Conservation (phyloP, 2,888 invertebrate species). For the Nymphalis polychloros region DNA sequence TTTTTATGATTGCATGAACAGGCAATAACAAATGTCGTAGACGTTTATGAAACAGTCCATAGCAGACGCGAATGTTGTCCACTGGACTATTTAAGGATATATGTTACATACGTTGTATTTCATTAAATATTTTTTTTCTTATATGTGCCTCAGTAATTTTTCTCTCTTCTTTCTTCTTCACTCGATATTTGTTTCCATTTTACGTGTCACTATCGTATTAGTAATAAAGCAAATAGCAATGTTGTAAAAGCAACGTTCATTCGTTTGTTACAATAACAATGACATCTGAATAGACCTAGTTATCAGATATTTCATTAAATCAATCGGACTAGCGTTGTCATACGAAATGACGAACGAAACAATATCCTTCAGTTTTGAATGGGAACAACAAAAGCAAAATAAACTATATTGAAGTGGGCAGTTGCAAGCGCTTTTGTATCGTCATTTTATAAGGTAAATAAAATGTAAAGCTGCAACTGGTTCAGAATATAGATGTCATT, state of each 20-base stretch:
- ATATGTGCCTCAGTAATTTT: too few species aligned
- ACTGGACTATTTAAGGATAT: background rate
- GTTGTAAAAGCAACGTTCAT: background rate
- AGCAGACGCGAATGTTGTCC: background rate
- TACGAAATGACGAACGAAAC: background rate
- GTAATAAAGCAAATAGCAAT: background rate
- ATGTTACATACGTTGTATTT: background rate
- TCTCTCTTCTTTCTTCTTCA: too few species aligned
- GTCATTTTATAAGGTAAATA: too few species aligned
- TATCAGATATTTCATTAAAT: background rate
- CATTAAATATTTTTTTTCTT: background rate
- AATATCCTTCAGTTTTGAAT: background rate
- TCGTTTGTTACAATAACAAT: background rate
- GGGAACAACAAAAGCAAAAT: too few species aligned
- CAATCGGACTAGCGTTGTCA: background rate
- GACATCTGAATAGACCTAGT: background rate
- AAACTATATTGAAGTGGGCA: too few species aligned
- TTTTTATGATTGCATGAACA: constrained; percentile 30
- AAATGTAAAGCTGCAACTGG: too few species aligned
- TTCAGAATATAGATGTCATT: too few species aligned
- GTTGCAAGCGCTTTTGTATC: too few species aligned
- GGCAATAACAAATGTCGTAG: constrained; percentile 31
- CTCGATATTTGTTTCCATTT: background rate
- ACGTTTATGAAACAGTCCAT: constrained; percentile 12
- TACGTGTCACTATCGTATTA: background rate